Percentiles rank a stretch among this genome's conserved stretches.
phyloP scores from a whole-genome alignment of 2,888 invertebrate species.

The Desoria tigrina region DNA sequence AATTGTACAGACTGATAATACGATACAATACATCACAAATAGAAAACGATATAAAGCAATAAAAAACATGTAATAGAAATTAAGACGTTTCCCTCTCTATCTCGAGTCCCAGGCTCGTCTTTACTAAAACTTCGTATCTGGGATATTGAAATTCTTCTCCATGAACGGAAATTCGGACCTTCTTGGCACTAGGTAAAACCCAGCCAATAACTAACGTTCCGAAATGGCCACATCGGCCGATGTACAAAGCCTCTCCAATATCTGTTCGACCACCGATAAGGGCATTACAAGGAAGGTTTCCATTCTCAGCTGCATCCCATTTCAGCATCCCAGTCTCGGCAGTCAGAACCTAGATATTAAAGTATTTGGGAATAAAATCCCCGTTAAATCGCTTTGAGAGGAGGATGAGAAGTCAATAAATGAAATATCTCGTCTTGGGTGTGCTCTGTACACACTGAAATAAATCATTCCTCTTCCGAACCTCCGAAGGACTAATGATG shows the following conservation, averaged over 20 bases:
- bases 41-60: too few relatives aligned
- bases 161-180: not conserved
- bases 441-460: too few relatives aligned
- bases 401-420: too few relatives aligned
- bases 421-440: too few relatives aligned
- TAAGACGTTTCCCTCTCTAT: not conserved
- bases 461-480: slow-evolving; percentile 12
- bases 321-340: not conserved
- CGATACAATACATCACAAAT: too few relatives aligned
- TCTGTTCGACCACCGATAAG: slow-evolving; percentile 8
- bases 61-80: too few relatives aligned
- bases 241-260: slow-evolving; percentile 9
- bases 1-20: too few relatives aligned
- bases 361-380: not conserved
- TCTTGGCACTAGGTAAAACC: not conserved
- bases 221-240: slow-evolving; percentile 5
- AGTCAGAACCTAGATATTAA: slow-evolving; percentile 1
- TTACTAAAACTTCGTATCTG: slow-evolving; percentile 13
- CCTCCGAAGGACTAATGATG: slow-evolving; percentile 38
- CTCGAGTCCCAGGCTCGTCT: slow-evolving; percentile 13
- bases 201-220: not conserved
- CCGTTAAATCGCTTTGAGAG: too few relatives aligned
- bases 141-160: not conserved
- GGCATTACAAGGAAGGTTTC: not conserved
- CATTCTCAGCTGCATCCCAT: not conserved